These are phyloP conservation scores for Amphiprion clarkii DNA, from an alignment of 2,797 vertebrate genomes.

Conservation along the genomic window DNA sequence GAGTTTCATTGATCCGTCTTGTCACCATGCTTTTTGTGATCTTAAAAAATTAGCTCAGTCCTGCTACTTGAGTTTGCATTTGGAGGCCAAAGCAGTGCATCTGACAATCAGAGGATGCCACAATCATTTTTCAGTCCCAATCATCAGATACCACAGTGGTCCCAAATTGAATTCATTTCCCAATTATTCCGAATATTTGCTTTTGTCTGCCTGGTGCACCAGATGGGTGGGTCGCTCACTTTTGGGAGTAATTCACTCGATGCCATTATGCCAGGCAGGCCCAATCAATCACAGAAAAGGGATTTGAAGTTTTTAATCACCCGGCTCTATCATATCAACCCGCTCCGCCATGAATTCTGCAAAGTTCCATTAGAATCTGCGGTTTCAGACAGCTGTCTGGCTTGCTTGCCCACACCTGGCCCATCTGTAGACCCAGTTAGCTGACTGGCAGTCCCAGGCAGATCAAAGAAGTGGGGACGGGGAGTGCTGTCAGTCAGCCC, in stretches of 20 bases:
- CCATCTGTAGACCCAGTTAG: slow-evolving; percentile 77
- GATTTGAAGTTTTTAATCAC: slow-evolving; percentile 75
- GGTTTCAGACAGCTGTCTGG: slow-evolving; percentile 71
- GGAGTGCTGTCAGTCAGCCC: slow-evolving; percentile 76
- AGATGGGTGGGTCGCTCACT: slow-evolving; percentile 65
- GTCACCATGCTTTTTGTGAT: slow-evolving; percentile 38
- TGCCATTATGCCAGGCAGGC: slow-evolving; percentile 63
- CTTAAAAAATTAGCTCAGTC: slow-evolving; percentile 38
- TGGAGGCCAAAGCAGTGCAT: slow-evolving; percentile 12
- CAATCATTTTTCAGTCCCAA: slow-evolving; percentile 46
- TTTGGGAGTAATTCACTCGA: slow-evolving; percentile 69
- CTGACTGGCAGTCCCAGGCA: slow-evolving; percentile 72
- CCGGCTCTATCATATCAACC: slow-evolving; percentile 45
- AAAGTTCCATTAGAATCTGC: slow-evolving; percentile 50
- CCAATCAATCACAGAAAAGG: slow-evolving; percentile 75
- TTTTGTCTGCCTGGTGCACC: slow-evolving; percentile 61
- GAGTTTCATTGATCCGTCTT: slow-evolving; percentile 48
- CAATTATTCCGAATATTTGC: slow-evolving; percentile 69
- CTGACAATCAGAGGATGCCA: slow-evolving; percentile 53
- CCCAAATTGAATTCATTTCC: slow-evolving; percentile 64
- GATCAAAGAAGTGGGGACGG: slow-evolving; percentile 78
- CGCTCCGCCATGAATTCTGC: slow-evolving; percentile 51
- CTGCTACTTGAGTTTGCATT: slow-evolving; percentile 45
- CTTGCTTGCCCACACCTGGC: slow-evolving; percentile 74
- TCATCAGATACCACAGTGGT: slow-evolving; percentile 48